Base-by-base conservation (phyloP, 2,888 invertebrate species). In the Opisthograptis luteolata region DNA sequence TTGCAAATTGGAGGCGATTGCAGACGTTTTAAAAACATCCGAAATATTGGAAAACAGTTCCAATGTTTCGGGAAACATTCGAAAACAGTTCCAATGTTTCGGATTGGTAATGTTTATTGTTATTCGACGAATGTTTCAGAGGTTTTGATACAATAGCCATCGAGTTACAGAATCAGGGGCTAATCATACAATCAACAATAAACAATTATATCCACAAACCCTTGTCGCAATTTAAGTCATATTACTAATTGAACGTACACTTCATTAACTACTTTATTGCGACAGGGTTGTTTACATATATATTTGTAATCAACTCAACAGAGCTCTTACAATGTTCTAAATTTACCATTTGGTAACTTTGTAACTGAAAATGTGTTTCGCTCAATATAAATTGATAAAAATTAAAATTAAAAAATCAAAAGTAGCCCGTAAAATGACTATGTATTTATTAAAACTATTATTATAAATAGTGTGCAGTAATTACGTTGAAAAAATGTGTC, bases 401-500 rank as follows among this genome's bases (percentile, higher is more conserved):
- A n/a, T n/a, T 20, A 31, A 1, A 22, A 6, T n/a, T 25, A 6
- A 27, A 25, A 22, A 19, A 13, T 12, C 12, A 4, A 22, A 17
- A 13, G 17, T 1, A 40, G 47, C 46, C 49, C 57, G 9, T 41
- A 20, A 28, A 34, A 68, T 72, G 72, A 70, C 69, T 69, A 71
- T 64, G 63, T 71, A 65, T 69, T 62, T 72, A 78, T 63, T 74
- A 76, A 84, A 76, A 84, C 69, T 76, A 79, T 80, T 82, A 79
- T 79, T 81, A 82, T 78, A 84, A 81, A 77, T 80, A 84, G 66
- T 76, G 88, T 88, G 88, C 88, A 82, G 64, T 84, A 84, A 80
- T 85, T 87, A 87, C 87, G 85, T 84, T 74, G 73, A 76, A 73
- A 46, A 76, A 71, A 69, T 70, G 80, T 81, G 76, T 62, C 62